Evolutionary conservation across 2,113 vertebrate species (phyloP), one percentile per base, ranked within the genome.

Genomic region (Pseudopipra pipra): DNA sequence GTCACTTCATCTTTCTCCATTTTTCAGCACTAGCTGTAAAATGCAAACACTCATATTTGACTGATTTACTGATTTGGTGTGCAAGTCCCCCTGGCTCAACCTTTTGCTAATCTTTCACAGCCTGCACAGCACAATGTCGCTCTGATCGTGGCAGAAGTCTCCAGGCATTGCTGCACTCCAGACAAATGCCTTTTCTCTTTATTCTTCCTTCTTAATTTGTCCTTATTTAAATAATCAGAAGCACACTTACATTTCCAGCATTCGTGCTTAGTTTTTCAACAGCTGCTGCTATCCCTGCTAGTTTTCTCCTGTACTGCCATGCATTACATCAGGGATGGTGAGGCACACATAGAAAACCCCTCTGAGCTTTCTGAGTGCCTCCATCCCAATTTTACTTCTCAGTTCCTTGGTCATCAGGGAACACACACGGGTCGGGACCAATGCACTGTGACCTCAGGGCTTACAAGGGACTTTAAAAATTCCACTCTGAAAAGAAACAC

Each of bases 171-270:
- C 72, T 71, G 75, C 35, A 21, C 75, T 93, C 85, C 54, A 80
- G 58, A 85, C 25, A 79, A 93, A 71, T 0, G 2, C 30, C 35
- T 89, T 90, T 93, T 66, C 67, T 89, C 75, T 88, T 87, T 77
- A 54, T 80, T 91, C 46, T 93, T 90, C 78, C 67, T 58, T 73
- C 74, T 77, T 67, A 80, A 90, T 93, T 93, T 84, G 55, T 77
- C 67, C 78, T 88, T 63, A 68, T 94, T 92, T 92, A 66, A 94
- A 81, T 71, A 93, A 91, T 37, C 61, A 93, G 87, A 77, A 70
- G 28, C 63, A 51, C 30, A 8, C 51, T 79, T 68, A 59, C 21
- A 76, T 82, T 94, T 87, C 62, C 15, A 22, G 51, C 4, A 2
- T 51, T 79, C 1, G 0, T 91, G 51, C 72, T 91, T n/a, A 16